Evolutionary conservation across 2,113 vertebrate genomes (phyloP).

Genomic region (Crotalus tigris): DNA sequence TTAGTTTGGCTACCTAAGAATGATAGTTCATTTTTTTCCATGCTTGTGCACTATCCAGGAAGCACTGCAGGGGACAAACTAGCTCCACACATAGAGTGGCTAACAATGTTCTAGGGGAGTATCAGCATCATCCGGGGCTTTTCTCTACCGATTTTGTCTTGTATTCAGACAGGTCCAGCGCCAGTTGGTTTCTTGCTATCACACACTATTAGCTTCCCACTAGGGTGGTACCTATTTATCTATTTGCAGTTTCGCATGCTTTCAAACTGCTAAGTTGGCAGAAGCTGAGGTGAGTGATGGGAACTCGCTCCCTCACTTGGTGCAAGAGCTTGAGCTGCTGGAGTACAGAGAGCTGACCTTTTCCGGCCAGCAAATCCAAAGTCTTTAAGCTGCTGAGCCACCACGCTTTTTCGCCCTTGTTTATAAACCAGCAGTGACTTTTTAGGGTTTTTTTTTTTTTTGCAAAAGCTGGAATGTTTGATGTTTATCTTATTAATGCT

Average conservation of each 20-base stretch:
- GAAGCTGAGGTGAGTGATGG: neutral
- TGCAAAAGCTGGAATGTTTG: neutral
- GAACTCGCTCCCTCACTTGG: neutral
- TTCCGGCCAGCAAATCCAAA: neutral
- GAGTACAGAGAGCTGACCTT: neutral
- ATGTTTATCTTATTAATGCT: neutral
- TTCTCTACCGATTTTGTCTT: neutral
- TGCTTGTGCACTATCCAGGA: neutral
- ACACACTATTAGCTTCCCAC: neutral
- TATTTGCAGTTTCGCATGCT: neutral
- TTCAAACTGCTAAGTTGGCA: neutral
- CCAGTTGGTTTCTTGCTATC: neutral
- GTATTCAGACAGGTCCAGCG: neutral
- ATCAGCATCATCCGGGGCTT: neutral
- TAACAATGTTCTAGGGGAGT: neutral
- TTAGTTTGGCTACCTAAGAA: neutral
- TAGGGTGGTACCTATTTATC: neutral
- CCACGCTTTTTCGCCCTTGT: neutral
- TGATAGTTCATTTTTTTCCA: neutral
- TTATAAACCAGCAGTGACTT: neutral
- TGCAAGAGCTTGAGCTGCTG: neutral
- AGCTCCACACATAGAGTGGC: neutral
- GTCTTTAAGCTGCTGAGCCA: neutral
- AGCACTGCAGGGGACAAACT: neutral
- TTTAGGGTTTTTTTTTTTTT: neutral